Evolutionary conservation across 2,113 vertebrate genomes (phyloP).

Genomic region (Manacus vitellinus): DNA sequence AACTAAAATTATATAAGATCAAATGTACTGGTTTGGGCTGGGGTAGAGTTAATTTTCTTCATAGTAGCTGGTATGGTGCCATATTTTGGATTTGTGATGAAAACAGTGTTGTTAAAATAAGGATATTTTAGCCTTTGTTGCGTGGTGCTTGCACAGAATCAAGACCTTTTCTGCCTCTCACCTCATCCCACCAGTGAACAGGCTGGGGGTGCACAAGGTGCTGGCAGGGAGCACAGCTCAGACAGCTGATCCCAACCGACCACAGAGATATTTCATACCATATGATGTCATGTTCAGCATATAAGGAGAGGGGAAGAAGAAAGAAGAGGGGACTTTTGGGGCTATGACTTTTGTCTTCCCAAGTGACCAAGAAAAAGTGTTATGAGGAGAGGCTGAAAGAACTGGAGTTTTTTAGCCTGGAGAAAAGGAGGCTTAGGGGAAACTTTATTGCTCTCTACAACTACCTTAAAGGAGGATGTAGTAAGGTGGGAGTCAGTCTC

Average conservation of each 20-base stretch:
- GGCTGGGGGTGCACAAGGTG: neutral
- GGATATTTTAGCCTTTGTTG: neutral
- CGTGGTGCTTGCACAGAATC: neutral
- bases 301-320: neutral
- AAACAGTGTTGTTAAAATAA: neutral
- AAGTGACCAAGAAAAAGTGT: neutral
- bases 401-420: neutral
- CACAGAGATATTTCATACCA: no score
- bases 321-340: fast-evolving
- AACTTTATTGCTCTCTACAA: neutral
- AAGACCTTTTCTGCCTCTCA: neutral
- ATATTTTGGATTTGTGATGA: neutral
- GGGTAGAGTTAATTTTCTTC: neutral
- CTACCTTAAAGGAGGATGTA: neutral
- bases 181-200: neutral
- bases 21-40: neutral
- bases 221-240: neutral
- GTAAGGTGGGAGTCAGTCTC: neutral
- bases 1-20: neutral
- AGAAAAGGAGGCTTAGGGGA: neutral
- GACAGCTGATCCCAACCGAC: neutral
- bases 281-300: neutral
- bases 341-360: neutral
- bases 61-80: fast-evolving
- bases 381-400: neutral